Conservation (phyloP, 2,888 invertebrate genomes). For the Lepetodrilus schrolli region DNA sequence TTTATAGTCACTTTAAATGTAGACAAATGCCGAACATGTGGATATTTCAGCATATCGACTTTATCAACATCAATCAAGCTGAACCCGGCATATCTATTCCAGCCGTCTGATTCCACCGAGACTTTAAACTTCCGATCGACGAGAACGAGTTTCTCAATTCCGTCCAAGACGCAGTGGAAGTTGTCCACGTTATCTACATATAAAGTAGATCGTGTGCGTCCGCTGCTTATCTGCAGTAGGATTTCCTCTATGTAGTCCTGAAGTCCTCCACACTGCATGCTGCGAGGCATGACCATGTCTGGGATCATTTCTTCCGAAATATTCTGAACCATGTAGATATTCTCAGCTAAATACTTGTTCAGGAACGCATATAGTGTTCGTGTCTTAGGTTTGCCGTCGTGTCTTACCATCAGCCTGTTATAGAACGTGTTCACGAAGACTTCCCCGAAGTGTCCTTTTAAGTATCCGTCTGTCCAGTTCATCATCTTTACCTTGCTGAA, state of each 20-base stretch:
- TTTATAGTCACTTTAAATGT: conserved; percentile 58
- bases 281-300: conserved; percentile 7
- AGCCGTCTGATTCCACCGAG: conserved; percentile 53
- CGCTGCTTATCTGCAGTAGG: conserved; percentile 16
- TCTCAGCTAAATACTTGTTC: too few relatives aligned
- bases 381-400: too few relatives aligned
- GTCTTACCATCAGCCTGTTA: too few relatives aligned
- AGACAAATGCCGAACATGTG: conserved; percentile 51
- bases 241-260: conserved; percentile 4
- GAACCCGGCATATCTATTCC: conserved; percentile 52
- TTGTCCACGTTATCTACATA: conserved; percentile 68
- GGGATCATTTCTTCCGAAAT: not conserved
- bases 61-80: conserved; percentile 67
- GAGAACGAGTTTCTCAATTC: conserved; percentile 64
- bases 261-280: conserved; percentile 17
- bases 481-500: not conserved
- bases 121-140: conserved; percentile 57
- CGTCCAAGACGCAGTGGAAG: conserved; percentile 68
- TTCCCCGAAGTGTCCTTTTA: not conserved
- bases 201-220: conserved; percentile 59
- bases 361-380: too few relatives aligned
- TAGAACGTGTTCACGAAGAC: too few relatives aligned
- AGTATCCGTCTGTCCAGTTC: conserved; percentile 1
- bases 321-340: conserved; percentile 5
- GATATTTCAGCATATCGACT: conserved; percentile 62